These are phyloP conservation scores for Bufotes viridis DNA, from an alignment of 2,797 vertebrate genomes.

Conservation along the genomic window DNA sequence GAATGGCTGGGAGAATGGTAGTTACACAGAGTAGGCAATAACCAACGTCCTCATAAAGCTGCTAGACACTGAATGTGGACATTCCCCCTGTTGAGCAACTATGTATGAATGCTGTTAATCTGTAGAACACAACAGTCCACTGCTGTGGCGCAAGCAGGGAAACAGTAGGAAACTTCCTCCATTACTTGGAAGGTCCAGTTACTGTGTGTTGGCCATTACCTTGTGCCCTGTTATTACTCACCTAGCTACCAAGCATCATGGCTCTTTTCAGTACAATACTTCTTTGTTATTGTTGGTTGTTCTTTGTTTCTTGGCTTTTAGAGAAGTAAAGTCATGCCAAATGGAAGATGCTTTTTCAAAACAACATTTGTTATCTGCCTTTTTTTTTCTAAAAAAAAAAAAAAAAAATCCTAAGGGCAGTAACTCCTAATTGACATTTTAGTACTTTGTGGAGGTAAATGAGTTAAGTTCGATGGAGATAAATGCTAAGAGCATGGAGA, in stretches of 20 bases:
- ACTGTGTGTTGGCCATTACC: constrained; percentile 42
- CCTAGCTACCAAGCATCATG: constrained; percentile 37
- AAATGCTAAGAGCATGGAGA: not conserved
- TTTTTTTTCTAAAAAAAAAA: not conserved
- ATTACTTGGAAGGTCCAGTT: constrained; percentile 40
- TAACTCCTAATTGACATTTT: not conserved
- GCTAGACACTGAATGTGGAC: constrained; percentile 48
- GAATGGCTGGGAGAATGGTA: constrained; percentile 40
- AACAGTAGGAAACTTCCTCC: constrained; percentile 60
- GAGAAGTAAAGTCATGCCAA: constrained; percentile 16
- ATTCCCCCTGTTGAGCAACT: constrained; percentile 58
- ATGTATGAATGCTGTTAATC: constrained; percentile 57
- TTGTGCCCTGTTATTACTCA: constrained; percentile 53
- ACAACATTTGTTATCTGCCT: not conserved
- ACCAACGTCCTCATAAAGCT: constrained; percentile 52
- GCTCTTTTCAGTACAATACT: constrained; percentile 9
- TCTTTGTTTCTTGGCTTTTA: constrained; percentile 37
- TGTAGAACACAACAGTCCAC: constrained; percentile 54
- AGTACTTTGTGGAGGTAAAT: not conserved
- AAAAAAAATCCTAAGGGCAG: not conserved
- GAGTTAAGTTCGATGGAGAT: not conserved
- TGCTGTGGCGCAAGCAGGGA: constrained; percentile 57
- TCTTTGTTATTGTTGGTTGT: constrained; percentile 32
- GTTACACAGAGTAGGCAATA: constrained; percentile 48
- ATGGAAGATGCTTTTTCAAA: constrained; percentile 18